Evolutionary conservation across 2,797 vertebrate genomes (phyloP).

Genomic region (Buphagus erythrorhynchus): DNA sequence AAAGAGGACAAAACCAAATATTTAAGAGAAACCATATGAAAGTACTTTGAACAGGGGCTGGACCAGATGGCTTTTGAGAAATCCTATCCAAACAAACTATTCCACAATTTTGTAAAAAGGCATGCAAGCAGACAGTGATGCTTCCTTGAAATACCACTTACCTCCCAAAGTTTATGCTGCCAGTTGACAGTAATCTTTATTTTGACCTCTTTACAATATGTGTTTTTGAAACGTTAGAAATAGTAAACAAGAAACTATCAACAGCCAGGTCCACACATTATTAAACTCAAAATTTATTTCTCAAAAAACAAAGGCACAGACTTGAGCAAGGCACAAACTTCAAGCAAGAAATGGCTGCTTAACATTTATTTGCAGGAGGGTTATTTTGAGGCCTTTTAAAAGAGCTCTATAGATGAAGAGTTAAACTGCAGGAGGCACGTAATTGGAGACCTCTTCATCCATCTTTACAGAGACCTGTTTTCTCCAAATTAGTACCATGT

Average conservation of each 20-base stretch:
- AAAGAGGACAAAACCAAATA: background rate
- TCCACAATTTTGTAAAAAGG: background rate
- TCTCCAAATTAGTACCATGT: background rate
- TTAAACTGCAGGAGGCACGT: background rate
- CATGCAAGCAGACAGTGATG: background rate
- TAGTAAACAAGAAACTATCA: background rate
- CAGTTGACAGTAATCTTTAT: background rate
- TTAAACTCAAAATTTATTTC: background rate
- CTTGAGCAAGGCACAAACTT: background rate
- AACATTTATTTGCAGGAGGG: background rate
- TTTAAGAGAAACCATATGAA: background rate
- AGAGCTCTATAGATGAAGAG: background rate
- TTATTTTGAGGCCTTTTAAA: background rate
- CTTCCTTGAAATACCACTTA: background rate
- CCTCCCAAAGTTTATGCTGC: background rate
- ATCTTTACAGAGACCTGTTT: background rate
- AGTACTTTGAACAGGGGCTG: background rate
- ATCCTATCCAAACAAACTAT: background rate
- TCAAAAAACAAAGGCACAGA: background rate
- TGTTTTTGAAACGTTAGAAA: background rate
- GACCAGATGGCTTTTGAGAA: background rate
- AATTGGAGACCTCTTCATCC: background rate
- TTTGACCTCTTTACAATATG: background rate
- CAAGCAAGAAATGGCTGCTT: background rate
- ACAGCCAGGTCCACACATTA: background rate